Percentiles rank a stretch among this genome's conserved stretches.
Conservation (phyloP, 2,888 invertebrate genomes). For the Hirtodrosophila confusa region DNA sequence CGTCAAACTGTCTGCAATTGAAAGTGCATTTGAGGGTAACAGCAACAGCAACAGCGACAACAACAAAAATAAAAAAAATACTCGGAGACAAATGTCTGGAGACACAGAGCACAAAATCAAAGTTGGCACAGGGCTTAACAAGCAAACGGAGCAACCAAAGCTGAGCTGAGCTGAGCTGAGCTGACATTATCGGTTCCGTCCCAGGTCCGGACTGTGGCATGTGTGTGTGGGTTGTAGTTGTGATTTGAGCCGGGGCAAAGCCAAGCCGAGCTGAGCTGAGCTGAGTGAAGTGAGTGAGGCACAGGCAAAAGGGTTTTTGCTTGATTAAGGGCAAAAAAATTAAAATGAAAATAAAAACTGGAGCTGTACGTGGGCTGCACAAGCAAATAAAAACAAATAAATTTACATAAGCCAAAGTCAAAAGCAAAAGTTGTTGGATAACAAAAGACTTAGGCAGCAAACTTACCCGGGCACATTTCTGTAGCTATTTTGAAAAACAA, state of each 20-base stretch:
- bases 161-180: slow-evolving; percentile 56
- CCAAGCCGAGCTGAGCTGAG: slow-evolving; percentile 34
- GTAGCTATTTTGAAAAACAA: slow-evolving; percentile 4
- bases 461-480: slow-evolving; percentile 32
- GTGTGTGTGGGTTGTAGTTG: slow-evolving; percentile 71
- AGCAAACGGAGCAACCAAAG: slow-evolving; percentile 58
- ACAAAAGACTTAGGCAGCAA: slow-evolving; percentile 62
- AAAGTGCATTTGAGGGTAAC: slow-evolving; percentile 76
- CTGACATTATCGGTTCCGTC: slow-evolving; percentile 67
- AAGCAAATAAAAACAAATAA: slow-evolving; percentile 43
- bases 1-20: slow-evolving; percentile 77
- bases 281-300: slow-evolving; percentile 48
- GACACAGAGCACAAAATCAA: slow-evolving; percentile 70
- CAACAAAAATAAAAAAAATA: slow-evolving; percentile 25
- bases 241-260: slow-evolving; percentile 44
- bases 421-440: slow-evolving; percentile 37
- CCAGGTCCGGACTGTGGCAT: slow-evolving; percentile 47
- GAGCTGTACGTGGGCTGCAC: slow-evolving; percentile 61
- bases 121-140: slow-evolving; percentile 75
- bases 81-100: slow-evolving; percentile 69
- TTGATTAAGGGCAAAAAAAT: slow-evolving; percentile 72
- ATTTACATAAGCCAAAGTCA: slow-evolving; percentile 38
- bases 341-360: slow-evolving; percentile 48
- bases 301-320: slow-evolving; percentile 63
- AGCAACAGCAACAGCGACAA: slow-evolving; percentile 35